Evolutionary conservation across 2,888 invertebrate species (phyloP).

Genomic region (Melipona beecheii): DNA sequence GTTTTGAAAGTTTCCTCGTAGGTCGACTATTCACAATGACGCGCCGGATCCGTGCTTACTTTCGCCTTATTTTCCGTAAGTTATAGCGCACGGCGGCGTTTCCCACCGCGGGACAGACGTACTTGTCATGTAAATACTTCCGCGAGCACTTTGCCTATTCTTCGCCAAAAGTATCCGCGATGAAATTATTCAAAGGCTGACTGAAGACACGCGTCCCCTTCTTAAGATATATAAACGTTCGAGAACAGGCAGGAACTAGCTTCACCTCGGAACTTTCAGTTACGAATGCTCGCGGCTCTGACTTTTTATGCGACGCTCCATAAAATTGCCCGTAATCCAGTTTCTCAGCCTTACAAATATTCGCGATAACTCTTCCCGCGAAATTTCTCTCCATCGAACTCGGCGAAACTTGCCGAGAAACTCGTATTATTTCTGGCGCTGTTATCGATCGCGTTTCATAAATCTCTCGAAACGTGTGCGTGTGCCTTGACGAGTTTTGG

Average conservation of each 20-base stretch:
- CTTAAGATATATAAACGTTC: conserved; percentile 51
- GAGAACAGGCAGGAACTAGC: not conserved
- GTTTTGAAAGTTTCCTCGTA: conserved; percentile 58
- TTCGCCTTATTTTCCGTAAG: conserved; percentile 62
- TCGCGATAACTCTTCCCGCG: not conserved
- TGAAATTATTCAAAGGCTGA: conserved; percentile 64
- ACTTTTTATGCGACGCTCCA: not conserved
- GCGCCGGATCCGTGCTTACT: conserved; percentile 45
- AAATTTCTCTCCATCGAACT: not conserved
- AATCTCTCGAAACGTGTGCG: not conserved
- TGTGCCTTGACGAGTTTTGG: not conserved
- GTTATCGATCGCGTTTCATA: not conserved
- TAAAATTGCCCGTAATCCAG: conserved; percentile 1
- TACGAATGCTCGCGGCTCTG: not conserved
- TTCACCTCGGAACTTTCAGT: conserved; percentile 12
- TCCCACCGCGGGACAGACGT: conserved; percentile 61
- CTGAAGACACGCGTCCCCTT: conserved; percentile 29
- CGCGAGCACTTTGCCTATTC: conserved; percentile 61
- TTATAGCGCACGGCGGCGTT: conserved; percentile 46
- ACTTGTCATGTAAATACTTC: conserved; percentile 71
- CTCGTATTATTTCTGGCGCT: not conserved
- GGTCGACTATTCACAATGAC: conserved; percentile 59
- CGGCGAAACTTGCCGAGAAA: not conserved
- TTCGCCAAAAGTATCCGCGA: conserved; percentile 59
- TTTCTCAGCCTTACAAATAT: not conserved